Conservation (phyloP, 2,113 vertebrate species). For the Centrocercus urophasianus region DNA sequence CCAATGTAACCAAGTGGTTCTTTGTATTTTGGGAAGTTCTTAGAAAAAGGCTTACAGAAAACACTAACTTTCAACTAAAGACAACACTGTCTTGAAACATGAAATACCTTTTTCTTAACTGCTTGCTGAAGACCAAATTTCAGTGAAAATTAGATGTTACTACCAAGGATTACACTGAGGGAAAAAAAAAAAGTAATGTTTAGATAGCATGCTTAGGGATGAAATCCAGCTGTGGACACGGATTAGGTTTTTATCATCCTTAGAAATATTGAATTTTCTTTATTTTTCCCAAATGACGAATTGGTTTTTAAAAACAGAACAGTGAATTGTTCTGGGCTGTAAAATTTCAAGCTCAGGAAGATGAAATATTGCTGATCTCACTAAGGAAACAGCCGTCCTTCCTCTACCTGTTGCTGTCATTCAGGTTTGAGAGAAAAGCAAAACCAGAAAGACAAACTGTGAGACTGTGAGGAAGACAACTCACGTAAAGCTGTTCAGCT, state of each 20-base stretch:
- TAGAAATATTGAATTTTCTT: not conserved
- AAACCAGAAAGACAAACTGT: not conserved
- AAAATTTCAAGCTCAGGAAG: not conserved
- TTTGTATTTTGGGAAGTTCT: not conserved
- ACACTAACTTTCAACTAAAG: not conserved
- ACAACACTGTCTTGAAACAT: not conserved
- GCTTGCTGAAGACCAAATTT: not conserved
- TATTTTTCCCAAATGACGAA: not conserved
- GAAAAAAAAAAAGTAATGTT: not conserved
- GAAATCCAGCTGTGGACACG: not conserved
- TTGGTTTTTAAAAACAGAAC: not conserved
- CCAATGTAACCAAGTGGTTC: not conserved
- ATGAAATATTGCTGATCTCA: accelerated
- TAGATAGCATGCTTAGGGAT: not conserved
- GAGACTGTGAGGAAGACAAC: not conserved
- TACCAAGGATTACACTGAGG: not conserved
- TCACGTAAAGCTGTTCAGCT: not conserved
- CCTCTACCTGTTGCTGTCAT: not conserved
- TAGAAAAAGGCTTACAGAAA: not conserved
- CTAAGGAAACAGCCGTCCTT: not conserved
- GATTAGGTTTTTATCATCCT: not conserved
- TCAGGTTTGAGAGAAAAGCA: not conserved
- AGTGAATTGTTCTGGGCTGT: not conserved
- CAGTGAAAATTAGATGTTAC: not conserved
- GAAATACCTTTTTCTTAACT: not conserved